Evolutionary conservation across 2,797 vertebrate genomes (phyloP), one percentile per base, ranked within the genome.

Genomic region (Uromys caudimaculatus): DNA sequence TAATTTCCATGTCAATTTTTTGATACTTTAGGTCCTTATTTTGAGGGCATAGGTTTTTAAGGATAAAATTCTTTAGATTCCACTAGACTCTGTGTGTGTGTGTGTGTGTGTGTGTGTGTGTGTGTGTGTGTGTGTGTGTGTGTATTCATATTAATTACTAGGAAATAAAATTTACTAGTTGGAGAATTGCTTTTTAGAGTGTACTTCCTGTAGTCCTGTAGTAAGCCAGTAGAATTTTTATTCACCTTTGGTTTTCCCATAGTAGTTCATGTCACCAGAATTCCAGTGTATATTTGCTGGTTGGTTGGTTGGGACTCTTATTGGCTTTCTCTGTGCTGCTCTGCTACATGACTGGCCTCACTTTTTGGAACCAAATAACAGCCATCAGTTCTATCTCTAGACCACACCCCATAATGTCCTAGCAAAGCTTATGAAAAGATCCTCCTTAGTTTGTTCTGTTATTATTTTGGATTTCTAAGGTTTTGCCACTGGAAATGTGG

Each of bases 31-130:
- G n/a, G 35, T 67, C 17, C 17, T 69, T 81, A 79, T 64, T 73
- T 94, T 89, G 89, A 95, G 32, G 82, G 44, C 89, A 14, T 62
- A 35, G 58, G 21, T 50, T 95, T 93, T 94, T 91, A n/a, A 86
- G 85, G 58, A 54, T 73, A 87, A 58, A 58, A 84, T 79, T 69
- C 77, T 93, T 91, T 29, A 93, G 14, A 50, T 91, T n/a, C 27
- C 78, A 81, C 32, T 85, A 62, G 64, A 95, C 54, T 84, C 85
- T 73, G 54, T 16, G 4, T 54, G 14, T 54, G 14, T 54, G 2
- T 54, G 12, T 10, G 14, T 56, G 56, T 56, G 19, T 56, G 56
- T 56, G 19, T 56, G 56, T 56, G 19, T 21, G 16, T 19, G 17
- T 19, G 54, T 19, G 0, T 56, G 54, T 17, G 3, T 56, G 54